Evolutionary conservation across 2,888 invertebrate species (phyloP).

Genomic region (Scrobipalpa costella): DNA sequence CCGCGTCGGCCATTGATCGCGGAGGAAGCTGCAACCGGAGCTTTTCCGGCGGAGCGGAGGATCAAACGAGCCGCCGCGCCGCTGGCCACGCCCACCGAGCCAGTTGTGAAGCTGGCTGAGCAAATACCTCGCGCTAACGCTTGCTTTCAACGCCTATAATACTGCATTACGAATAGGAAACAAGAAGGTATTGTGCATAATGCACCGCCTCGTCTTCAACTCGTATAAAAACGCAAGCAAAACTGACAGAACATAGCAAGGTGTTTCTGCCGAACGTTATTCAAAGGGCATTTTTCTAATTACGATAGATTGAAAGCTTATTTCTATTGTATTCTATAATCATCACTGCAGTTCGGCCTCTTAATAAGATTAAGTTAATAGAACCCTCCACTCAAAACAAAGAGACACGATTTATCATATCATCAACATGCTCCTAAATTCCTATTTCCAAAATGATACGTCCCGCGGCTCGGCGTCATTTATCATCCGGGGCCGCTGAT

Average conservation of each 20-base stretch:
- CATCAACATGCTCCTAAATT: constrained; percentile 14
- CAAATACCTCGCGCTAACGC: constrained; percentile 9
- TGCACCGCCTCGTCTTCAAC: neutral
- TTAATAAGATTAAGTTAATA: constrained; percentile 22
- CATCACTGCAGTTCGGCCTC: neutral
- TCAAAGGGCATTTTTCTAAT: neutral
- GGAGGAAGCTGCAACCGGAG: constrained; percentile 27
- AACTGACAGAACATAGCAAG: neutral
- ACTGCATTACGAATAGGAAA: constrained; percentile 10
- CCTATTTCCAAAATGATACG: constrained; percentile 24
- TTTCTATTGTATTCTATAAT: constrained; percentile 1
- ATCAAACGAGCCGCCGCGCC: constrained; percentile 34
- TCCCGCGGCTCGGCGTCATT: constrained; percentile 33
- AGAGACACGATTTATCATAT: constrained; percentile 26
- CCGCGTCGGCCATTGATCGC: constrained; percentile 16
- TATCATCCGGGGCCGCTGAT: constrained; percentile 20
- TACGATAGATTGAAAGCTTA: neutral
- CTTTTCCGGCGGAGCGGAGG: constrained; percentile 22
- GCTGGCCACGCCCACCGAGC: constrained; percentile 27
- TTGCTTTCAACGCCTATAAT: neutral
- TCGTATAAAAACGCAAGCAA: neutral
- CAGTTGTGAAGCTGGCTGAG: neutral
- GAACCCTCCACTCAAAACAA: constrained; percentile 21
- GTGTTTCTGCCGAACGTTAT: neutral
- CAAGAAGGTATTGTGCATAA: neutral